phyloP scores from a whole-genome alignment of 2,797 vertebrate species.

The Molossus molossus region DNA sequence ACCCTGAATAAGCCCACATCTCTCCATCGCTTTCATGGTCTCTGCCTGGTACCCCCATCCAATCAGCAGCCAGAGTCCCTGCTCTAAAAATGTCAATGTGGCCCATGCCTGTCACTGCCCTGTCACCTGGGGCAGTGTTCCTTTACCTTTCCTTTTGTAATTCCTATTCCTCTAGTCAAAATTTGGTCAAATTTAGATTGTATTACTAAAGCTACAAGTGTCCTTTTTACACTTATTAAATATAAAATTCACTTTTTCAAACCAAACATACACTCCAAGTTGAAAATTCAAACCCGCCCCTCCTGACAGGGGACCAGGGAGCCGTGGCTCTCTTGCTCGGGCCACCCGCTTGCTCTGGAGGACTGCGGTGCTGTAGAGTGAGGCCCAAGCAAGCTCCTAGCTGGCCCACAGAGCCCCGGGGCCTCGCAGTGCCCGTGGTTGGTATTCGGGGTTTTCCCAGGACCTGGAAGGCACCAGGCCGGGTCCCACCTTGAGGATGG shows the following conservation, averaged over 20 bases:
- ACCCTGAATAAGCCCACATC: background rate
- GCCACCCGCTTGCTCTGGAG: background rate
- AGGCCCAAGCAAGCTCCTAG: background rate
- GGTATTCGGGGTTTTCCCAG: background rate
- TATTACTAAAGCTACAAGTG: background rate
- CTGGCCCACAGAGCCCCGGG: too few species aligned
- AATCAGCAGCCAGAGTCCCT: background rate
- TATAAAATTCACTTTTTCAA: slow-evolving; percentile 33
- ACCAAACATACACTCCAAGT: background rate
- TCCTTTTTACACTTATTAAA: slow-evolving; percentile 23
- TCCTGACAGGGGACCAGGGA: background rate
- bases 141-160: background rate
- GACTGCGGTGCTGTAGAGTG: background rate
- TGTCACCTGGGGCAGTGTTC: background rate
- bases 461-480: background rate
- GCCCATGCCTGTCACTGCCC: background rate
- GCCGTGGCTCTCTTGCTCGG: background rate
- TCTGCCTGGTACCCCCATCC: background rate
- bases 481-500: background rate
- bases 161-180: slow-evolving; percentile 13
- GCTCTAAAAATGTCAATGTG: background rate
- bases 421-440: background rate
- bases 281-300: background rate
- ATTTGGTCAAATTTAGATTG: slow-evolving; percentile 23
- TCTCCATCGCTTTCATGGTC: background rate